Evolutionary conservation across 2,113 vertebrate genomes (phyloP), one percentile per base, ranked within the genome.

Genomic region (Chloropsis hardwickii): DNA sequence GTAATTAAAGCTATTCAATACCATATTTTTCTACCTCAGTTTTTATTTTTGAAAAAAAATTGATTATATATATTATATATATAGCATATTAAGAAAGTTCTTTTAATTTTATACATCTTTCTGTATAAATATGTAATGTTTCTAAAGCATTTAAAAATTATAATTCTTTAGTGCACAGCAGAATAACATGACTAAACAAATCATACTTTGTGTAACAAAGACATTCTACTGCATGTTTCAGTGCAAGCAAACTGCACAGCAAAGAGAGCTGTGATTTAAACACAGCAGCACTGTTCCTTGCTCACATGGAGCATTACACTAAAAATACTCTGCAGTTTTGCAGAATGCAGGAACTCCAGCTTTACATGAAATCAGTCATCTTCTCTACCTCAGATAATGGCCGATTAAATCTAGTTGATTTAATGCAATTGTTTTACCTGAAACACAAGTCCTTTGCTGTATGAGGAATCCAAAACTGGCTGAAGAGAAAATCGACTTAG

Each of bases 391-490:
- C 57, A 60, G 37, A 69, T 14, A 83, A 81, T 0, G 48, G 24
- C 5, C 8, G 22, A 66, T 31, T 86, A 45, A 40, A 71, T 51
- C 44, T 11, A 31, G 23, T 35, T 67, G 5, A 73, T 42, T 61
- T 48, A 51, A 67, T 42, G 56, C 20, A 66, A 14, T 3, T 27
- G 12, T 18, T 77, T 94, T 92, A 99, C 99, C 99, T 99, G 99
- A 95, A 99, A 99, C 58, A 99, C 99, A 6, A 99, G 98, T 51
- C 99, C 99, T 93, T 98, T 99, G 95, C 98, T 98, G 91, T 99
- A 97, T 0, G 95, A 94, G 18, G 98, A 90, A 77, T 98, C 97
- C 65, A 97, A 97, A 40, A 98, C 98, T 2, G 98, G 98, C 91
- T 99, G 98, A 94, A 99, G 97, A 39, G 99, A 99, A 95, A 99